Evolutionary conservation across 2,888 invertebrate genomes (phyloP), one percentile per base, ranked within the genome.

Genomic region (Timema cristinae): DNA sequence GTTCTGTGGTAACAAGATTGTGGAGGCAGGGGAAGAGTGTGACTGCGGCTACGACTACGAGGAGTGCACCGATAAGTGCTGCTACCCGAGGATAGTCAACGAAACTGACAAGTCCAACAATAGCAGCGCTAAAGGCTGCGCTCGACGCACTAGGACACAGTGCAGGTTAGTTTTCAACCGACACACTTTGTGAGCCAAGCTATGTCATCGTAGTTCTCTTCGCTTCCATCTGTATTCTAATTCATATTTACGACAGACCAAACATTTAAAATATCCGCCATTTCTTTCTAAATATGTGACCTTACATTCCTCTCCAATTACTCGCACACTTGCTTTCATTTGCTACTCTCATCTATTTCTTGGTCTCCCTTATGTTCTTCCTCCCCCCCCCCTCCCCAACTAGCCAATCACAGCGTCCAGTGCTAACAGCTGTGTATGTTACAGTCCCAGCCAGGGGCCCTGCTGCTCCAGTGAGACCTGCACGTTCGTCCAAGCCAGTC

Each of bases 1-100:
- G 50, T 99, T 98, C 89, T 99, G 99, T 83, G 99, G 99, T 71
- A 99, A 99, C 84, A 97, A 97, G 84, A 97, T 99, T 79, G 96
- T 97, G 0, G 99, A 99, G 82, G 93, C 91, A 49, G 97, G 95
- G 67, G 99, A 99, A 83, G 95, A 98, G 83, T 99, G 99, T 81
- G 99, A 99, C 82, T 97, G 96, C 79, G 96, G 96, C 48, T 98
- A 96, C 81, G 93, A 94, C 78, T 91, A 92, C 75, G 90, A 91
- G 13, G 98, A 98, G 80, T 99, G 98, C 83, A 90, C 88, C 76
- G 92, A 93, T 78, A 91, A 90, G 75, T 99, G 99, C 82, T 99
- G 99, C 83, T 95, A 96, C 83, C 97, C 97, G 16, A 86, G 94
- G 47, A 85, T 91, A 78, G 86, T 93, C 69, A 91, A 88, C 80